These are phyloP conservation scores for Dicerorhinus sumatrensis DNA, from an alignment of 2,113 vertebrate species.

Conservation along the genomic window DNA sequence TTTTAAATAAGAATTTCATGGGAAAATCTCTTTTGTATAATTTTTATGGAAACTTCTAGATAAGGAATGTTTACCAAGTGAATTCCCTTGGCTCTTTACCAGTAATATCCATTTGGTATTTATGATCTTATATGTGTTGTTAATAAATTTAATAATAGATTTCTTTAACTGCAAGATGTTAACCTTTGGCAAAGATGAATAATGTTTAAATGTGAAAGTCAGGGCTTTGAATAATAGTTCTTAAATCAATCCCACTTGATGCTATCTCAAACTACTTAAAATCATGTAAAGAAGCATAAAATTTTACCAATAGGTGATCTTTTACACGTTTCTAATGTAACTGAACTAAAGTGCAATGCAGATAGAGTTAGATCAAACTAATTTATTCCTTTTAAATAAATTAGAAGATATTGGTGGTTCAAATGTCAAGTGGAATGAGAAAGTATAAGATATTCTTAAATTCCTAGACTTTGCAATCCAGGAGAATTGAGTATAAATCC, in stretches of 20 bases:
- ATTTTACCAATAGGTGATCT: neutral
- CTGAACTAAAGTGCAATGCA: neutral
- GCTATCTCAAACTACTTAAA: neutral
- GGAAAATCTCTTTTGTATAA: neutral
- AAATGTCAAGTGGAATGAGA: neutral
- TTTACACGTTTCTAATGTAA: neutral
- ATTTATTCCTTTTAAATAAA: neutral
- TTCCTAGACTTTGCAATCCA: neutral
- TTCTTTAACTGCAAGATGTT: neutral
- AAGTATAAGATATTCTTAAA: neutral
- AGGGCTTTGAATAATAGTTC: neutral
- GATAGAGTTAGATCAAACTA: neutral
- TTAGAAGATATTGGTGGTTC: neutral
- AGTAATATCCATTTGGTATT: neutral
- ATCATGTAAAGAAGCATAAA: neutral
- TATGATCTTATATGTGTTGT: neutral
- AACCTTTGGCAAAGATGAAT: neutral
- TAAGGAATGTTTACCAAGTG: neutral
- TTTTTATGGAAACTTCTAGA: neutral
- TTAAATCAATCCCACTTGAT: neutral
- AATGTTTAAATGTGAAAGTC: neutral
- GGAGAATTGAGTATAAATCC: neutral
- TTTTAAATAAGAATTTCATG: conserved; percentile 8
- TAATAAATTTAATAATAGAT: conserved; percentile 16
- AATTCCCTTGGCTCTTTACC: neutral